Conservation (phyloP, 2,113 vertebrate genomes). For the Euleptes europaea region DNA sequence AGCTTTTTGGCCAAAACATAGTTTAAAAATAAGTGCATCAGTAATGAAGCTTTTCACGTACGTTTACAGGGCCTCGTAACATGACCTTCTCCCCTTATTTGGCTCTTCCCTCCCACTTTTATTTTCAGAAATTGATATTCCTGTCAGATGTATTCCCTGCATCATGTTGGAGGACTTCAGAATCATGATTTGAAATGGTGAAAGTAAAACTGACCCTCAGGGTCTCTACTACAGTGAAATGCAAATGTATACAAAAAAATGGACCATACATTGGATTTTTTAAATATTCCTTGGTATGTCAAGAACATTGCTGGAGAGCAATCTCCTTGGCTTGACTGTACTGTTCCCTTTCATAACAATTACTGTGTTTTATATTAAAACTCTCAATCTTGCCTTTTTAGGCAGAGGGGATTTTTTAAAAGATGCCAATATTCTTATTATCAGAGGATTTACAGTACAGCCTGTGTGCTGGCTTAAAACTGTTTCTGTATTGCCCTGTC, state of each 20-base stretch:
- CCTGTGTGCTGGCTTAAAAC: neutral
- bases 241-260: neutral
- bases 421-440: neutral
- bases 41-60: neutral
- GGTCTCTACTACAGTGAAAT: neutral
- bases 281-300: neutral
- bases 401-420: neutral
- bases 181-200: neutral
- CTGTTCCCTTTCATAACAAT: neutral
- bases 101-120: neutral
- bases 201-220: neutral
- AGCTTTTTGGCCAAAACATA: neutral
- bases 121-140: neutral
- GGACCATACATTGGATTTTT: neutral
- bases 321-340: neutral
- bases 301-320: neutral
- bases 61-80: neutral
- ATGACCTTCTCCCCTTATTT: neutral
- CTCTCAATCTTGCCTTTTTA: neutral
- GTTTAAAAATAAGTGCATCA: neutral
- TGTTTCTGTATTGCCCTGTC: neutral
- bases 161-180: neutral
- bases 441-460: neutral
- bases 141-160: neutral
- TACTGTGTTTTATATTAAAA: neutral